These are phyloP conservation scores for Galerucella pusilla DNA, from an alignment of 2,888 invertebrate genomes.

Conservation along the genomic window DNA sequence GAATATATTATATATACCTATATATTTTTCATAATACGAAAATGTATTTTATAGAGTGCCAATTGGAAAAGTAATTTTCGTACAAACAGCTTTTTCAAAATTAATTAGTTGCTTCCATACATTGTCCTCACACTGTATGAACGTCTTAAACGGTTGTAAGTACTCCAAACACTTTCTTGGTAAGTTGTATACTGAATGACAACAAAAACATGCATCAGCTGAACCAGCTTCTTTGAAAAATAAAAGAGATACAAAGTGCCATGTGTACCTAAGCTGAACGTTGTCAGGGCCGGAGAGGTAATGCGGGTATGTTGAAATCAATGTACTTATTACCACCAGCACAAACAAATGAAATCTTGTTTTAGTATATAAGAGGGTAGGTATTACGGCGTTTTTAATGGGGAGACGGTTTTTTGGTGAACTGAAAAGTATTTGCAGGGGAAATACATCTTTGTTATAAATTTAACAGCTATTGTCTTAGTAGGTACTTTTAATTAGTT, in stretches of 20 bases:
- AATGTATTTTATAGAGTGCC: too few relatives aligned
- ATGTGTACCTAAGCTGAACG: not conserved
- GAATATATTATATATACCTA: too few relatives aligned
- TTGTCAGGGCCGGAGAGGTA: not conserved
- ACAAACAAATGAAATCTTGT: not conserved
- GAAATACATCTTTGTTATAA: too few relatives aligned
- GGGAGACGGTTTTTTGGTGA: not conserved
- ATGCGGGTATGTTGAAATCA: not conserved
- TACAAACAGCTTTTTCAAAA: too few relatives aligned
- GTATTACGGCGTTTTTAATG: not conserved
- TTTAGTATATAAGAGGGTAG: not conserved
- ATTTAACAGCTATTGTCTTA: too few relatives aligned
- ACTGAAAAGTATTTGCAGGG: not conserved
- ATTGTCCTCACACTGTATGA: not conserved
- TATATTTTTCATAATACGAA: too few relatives aligned
- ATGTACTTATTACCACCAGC: not conserved
- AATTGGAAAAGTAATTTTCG: too few relatives aligned
- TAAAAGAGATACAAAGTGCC: not conserved
- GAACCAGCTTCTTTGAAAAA: slow-evolving; percentile 5
- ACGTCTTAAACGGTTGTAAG: not conserved
- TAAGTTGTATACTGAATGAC: slow-evolving; percentile 1
- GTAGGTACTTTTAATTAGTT: not conserved
- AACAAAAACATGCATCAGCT: slow-evolving; percentile 9
- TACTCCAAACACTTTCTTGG: not conserved
- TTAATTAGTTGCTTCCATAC: not conserved